Base-by-base conservation (phyloP, 1,140 invertebrate genomes). In the Apis cerana region DNA sequence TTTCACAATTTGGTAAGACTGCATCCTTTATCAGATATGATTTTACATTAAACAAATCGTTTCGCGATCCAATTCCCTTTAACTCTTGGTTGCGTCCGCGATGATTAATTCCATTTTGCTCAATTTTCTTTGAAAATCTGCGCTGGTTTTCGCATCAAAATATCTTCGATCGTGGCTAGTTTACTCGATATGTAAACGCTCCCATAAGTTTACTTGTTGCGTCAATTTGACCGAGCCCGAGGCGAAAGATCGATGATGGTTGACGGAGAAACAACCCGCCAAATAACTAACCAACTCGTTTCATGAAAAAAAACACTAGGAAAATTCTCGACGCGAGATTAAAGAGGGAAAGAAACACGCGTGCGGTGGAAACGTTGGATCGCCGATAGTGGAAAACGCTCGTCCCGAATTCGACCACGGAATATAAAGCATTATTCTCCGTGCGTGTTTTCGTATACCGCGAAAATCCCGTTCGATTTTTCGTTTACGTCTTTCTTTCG, bases 371-470 rank as follows among this genome's bases (percentile, higher is more conserved):
- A 52, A 79, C 71, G 62, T 62, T 17, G 19, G 56, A 13, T 9
- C 10, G 21, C 1, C 9, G 0, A 59, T 69, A 11, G 12, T 17
- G 59, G 33, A 43, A 75, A 52, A 59, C 27, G 50, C 27, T 33
- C 33, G 75, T 58, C 11, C 23, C 19, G 33, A 59, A 75, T 85
- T 85, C 43, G 61, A 54, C 3, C 68, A 13, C 58, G 61, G 68
- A 79, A 79, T 50, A 71, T 83, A 82, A 86, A 86, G 52, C 50
- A 59, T n/a, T 50, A 56, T 27, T 43, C 75, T 76, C n/a, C 23
- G 52, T 52, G 58, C 69, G 52, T 58, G 33, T n/a, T 82, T 27
- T 69, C 23, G n/a, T 65, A 58, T 59, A 43, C 4, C 33, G 43
- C 50, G 48, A 11, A 21, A 84, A 77, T 75, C 61, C 71, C 43